Evolutionary conservation across 2,888 invertebrate species (phyloP), one percentile per base, ranked within the genome.

Genomic region (Standfussiana lucernea): DNA sequence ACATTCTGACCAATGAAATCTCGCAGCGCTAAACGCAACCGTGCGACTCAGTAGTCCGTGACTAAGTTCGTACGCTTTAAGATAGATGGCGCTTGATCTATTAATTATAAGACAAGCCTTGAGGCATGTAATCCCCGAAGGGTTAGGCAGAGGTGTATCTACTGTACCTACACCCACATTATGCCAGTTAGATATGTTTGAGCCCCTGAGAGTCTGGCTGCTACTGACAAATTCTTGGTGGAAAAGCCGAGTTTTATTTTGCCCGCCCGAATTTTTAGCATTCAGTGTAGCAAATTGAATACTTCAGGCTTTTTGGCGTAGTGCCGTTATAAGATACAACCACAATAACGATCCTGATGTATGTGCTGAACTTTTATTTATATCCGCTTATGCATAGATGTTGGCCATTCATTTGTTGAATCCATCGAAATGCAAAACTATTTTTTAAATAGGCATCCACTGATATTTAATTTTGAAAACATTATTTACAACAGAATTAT

Each of bases 51-150:
- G 2, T 40, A 3, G 35, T 45, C 42, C 13, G 1, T 66, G 18
- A 53, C 62, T 68, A 72, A 66, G 66, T 88, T 79, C 45, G 35
- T 56, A 11, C 13, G 11, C 11, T n/a, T 68, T 72, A 10, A 11
- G 32, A 32, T 64, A 88, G 87, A 80, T 88, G 87, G 87, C 89
- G 74, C 53, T 80, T 10, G 79, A 67, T n/a, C 10, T 18, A n/a
- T 21, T 56, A 28, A 18, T 35, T 56, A 1, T 37, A 28, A 6
- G 28, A 28, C 56, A 37, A 35, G 50, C 32, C 5, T 47, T 50
- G n/a, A 21, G 15, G 28, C 7, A 28, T 28, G 28, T 56, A 15
- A 32, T 32, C 8, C 59, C 8, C 32, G 8, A 59, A 21, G 21
- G 59, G 18, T 32, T 59, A 18, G 59, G 59, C 59, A 59, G 59